Percentiles rank a stretch among this genome's conserved stretches.
Conservation (phyloP, 2,888 invertebrate species). For the Nebria brevicollis region DNA sequence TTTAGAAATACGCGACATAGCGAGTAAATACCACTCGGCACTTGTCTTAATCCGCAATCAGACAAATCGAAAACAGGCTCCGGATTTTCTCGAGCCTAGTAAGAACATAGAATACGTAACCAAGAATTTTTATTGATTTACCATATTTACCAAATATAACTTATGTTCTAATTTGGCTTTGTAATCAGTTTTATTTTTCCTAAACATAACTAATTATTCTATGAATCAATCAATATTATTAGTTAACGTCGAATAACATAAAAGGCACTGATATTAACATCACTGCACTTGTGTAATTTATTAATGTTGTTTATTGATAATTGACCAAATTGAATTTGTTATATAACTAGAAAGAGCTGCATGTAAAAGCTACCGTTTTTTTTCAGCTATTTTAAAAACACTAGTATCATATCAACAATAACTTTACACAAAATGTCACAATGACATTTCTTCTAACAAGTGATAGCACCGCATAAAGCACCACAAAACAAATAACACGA, state of each 20-base stretch:
- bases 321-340: slow-evolving; percentile 17
- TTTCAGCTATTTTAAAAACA: neutral
- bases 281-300: slow-evolving; percentile 22
- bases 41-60: slow-evolving; percentile 76
- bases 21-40: slow-evolving; percentile 82
- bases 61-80: slow-evolving; percentile 84
- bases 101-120: slow-evolving; percentile 28
- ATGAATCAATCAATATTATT: slow-evolving; percentile 14
- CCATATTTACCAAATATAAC: slow-evolving; percentile 66
- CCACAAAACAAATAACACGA: neutral
- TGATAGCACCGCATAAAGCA: neutral
- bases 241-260: slow-evolving; percentile 33
- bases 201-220: slow-evolving; percentile 55
- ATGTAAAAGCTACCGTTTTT: neutral
- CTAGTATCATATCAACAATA: neutral
- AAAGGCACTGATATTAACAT: slow-evolving; percentile 37
- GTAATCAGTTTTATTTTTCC: slow-evolving; percentile 62
- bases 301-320: slow-evolving; percentile 18
- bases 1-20: slow-evolving; percentile 86
- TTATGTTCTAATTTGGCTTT: slow-evolving; percentile 71
- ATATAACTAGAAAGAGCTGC: neutral
- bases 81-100: slow-evolving; percentile 79
- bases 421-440: neutral
- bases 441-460: neutral
- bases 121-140: slow-evolving; percentile 38